A percentile compares a stretch with the other conserved stretches of the same genome.
Conservation (phyloP, 2,113 vertebrate genomes). For the Rhinolophus ferrumequinum region DNA sequence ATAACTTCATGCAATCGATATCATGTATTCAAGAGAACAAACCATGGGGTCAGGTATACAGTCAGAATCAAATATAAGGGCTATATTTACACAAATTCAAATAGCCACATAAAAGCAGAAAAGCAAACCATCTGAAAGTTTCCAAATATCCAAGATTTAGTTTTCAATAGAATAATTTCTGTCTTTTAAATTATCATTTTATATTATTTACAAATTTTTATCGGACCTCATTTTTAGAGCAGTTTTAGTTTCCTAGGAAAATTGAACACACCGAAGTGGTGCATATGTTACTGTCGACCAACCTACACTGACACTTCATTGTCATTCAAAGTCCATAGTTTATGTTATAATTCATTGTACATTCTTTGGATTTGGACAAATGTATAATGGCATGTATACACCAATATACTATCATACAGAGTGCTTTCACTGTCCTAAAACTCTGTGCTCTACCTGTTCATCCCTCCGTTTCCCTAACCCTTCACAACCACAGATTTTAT, state of each 20-base stretch:
- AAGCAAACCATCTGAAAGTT: not conserved
- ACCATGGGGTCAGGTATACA: not conserved
- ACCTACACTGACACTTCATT: not conserved
- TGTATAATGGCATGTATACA: not conserved
- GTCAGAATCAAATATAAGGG: not conserved
- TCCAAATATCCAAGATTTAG: not conserved
- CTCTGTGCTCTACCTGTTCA: not conserved
- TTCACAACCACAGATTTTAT: not conserved
- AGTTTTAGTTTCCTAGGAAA: not conserved
- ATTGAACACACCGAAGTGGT: not conserved
- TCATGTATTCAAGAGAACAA: not conserved
- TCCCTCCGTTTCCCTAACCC: not conserved
- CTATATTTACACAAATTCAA: not conserved
- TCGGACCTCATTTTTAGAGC: not conserved
- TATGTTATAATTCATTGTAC: not conserved
- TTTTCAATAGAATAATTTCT: not conserved
- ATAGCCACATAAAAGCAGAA: not conserved
- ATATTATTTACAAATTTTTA: not conserved
- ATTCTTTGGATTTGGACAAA: not conserved
- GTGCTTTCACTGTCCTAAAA: not conserved
- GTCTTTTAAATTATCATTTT: not conserved
- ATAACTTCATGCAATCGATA: not conserved
- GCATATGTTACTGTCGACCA: not conserved
- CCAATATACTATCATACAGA: not conserved
- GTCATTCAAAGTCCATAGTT: not conserved